Conservation (phyloP, 1,140 invertebrate genomes). For the Ceratina australensis region DNA sequence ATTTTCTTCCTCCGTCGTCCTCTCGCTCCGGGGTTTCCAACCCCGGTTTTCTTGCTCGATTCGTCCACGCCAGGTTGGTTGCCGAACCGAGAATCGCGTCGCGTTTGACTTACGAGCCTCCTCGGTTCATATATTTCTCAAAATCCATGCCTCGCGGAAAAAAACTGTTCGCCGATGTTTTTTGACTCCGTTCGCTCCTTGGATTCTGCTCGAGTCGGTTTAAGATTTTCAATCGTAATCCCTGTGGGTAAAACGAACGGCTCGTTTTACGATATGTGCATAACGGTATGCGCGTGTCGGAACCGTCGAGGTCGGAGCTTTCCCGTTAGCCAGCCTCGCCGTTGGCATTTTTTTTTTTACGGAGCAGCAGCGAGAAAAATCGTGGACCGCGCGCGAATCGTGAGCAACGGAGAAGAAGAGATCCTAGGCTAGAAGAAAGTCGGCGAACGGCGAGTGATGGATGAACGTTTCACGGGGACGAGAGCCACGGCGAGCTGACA, state of each 20-base stretch:
- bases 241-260: no score
- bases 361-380: constrained; percentile 7
- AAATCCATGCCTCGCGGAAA: background rate
- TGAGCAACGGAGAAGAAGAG: constrained; percentile 16
- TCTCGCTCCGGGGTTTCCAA: constrained; percentile 2
- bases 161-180: no score
- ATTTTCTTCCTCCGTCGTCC: constrained; percentile 19
- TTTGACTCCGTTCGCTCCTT: no score
- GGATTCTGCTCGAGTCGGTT: no score
- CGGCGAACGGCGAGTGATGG: constrained; percentile 69
- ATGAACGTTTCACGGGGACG: constrained; percentile 69
- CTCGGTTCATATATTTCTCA: constrained; percentile 52
- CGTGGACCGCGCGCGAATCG: constrained; percentile 32
- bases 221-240: no score
- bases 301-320: background rate
- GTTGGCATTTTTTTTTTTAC: constrained; percentile 24
- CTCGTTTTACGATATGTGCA: no score
- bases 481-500: constrained; percentile 74
- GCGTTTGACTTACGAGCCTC: constrained; percentile 52
- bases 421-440: constrained; percentile 37
- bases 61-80: constrained; percentile 1
- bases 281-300: background rate
- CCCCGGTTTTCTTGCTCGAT: no score
- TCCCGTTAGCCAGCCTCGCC: constrained; percentile 23
- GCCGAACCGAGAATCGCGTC: constrained; percentile 35